Percentiles rank a stretch among this genome's conserved stretches.
phyloP scores from a whole-genome alignment of 2,113 vertebrate genomes.

The Pogonocichla stellata region DNA sequence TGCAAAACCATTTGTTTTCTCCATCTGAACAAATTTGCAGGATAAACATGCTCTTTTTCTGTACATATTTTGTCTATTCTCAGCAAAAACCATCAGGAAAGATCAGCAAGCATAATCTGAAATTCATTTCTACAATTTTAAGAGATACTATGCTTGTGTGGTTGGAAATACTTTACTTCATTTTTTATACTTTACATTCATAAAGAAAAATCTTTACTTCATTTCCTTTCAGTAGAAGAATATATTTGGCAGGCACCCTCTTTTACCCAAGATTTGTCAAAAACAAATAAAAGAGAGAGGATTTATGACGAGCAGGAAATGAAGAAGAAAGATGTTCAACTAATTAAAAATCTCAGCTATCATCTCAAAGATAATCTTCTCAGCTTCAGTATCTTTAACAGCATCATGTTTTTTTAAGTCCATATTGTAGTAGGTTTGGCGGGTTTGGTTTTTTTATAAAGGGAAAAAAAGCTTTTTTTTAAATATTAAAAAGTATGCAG shows the following conservation, averaged over 20 bases:
- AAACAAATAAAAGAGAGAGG: neutral
- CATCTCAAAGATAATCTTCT: neutral
- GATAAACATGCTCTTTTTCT: neutral
- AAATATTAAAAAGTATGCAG: neutral
- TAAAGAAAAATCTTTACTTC: neutral
- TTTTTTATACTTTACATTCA: too few species aligned
- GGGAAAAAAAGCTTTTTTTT: too few species aligned
- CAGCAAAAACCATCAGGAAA: neutral
- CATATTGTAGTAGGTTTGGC: neutral
- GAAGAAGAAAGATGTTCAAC: neutral
- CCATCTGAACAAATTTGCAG: neutral
- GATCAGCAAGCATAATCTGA: neutral
- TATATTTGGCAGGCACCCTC: neutral
- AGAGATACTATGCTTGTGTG: neutral
- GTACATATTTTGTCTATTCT: neutral
- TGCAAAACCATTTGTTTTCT: neutral
- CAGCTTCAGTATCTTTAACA: neutral
- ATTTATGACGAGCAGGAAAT: neutral
- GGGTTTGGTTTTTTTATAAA: accelerated
- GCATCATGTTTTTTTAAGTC: neutral
- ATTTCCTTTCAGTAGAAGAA: neutral
- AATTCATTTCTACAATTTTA: neutral
- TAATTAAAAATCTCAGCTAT: neutral
- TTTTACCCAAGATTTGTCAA: neutral
- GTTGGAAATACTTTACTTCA: neutral